A percentile compares a stretch with the other conserved stretches of the same genome.
These are phyloP conservation scores for Mionectes macconnelli DNA, from an alignment of 2,113 vertebrate genomes.

Conservation along the genomic window DNA sequence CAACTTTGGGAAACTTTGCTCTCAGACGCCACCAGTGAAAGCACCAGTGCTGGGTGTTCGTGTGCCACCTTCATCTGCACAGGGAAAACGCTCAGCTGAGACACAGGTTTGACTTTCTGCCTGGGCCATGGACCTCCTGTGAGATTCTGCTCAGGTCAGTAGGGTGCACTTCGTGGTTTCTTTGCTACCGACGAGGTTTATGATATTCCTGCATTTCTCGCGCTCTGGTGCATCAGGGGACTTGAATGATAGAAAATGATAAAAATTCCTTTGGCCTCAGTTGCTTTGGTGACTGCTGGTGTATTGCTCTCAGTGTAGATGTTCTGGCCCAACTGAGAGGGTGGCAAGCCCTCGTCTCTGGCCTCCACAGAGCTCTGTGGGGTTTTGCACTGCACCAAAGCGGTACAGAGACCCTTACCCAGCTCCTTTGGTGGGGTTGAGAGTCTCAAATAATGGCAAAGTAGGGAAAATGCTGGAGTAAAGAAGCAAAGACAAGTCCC, in stretches of 20 bases:
- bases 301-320: not conserved
- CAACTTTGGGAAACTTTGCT: not conserved
- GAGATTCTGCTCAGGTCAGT: not conserved
- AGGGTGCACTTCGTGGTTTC: not conserved
- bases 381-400: not conserved
- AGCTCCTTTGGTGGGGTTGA: not conserved
- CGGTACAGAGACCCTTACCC: not conserved
- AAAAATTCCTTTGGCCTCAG: not conserved
- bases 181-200: not conserved
- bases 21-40: not conserved
- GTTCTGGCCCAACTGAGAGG: rapidly evolving
- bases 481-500: not conserved
- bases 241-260: not conserved
- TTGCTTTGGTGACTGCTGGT: not conserved
- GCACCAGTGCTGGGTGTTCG: not conserved
- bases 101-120: not conserved
- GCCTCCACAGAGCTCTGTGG: not conserved
- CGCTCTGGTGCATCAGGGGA: not conserved
- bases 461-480: not conserved
- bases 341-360: not conserved
- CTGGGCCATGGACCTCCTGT: not conserved
- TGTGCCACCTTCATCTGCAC: not conserved
- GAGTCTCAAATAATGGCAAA: rapidly evolving
- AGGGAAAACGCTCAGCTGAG: not conserved
- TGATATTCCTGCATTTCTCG: not conserved